Evolutionary conservation across 2,888 invertebrate genomes (phyloP).

Genomic region (Drosophila bunnanda): DNA sequence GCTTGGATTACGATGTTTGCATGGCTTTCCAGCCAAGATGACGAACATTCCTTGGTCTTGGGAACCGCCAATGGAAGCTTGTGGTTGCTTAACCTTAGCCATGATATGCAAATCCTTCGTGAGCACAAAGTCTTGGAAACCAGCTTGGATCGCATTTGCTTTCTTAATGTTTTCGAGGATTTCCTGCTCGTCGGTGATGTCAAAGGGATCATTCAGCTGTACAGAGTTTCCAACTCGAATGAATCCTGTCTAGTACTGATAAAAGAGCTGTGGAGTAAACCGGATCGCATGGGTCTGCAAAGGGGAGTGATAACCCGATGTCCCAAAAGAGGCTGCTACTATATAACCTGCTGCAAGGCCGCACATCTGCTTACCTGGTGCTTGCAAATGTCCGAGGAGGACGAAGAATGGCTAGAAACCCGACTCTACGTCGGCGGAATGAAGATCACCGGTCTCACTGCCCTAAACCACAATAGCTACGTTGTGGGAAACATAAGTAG

Average conservation of each 20-base stretch:
- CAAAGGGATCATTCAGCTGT: slow-evolving; percentile 74
- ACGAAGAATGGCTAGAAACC: slow-evolving; percentile 45
- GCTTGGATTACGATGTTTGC: slow-evolving; percentile 76
- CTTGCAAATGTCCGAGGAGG: slow-evolving; percentile 9
- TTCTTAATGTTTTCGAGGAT: slow-evolving; percentile 55
- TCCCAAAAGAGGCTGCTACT: slow-evolving; percentile 54
- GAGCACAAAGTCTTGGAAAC: slow-evolving; percentile 59
- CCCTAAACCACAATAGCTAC: slow-evolving; percentile 58
- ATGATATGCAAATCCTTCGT: slow-evolving; percentile 33
- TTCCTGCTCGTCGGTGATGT: slow-evolving; percentile 71
- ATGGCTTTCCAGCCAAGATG: slow-evolving; percentile 52
- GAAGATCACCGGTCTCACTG: slow-evolving; percentile 79
- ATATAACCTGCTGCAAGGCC: slow-evolving; percentile 74
- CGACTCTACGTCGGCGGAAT: slow-evolving; percentile 71
- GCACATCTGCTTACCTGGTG: slow-evolving; percentile 78
- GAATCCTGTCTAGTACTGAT: slow-evolving; percentile 47
- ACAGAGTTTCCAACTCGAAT: slow-evolving; percentile 39
- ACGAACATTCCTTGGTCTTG: slow-evolving; percentile 40
- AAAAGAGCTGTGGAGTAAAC: slow-evolving; percentile 74
- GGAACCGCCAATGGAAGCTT: slow-evolving; percentile 81
- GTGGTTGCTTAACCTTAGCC: slow-evolving; percentile 53
- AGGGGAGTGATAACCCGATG: slow-evolving; percentile 60
- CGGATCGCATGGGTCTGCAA: slow-evolving; percentile 76
- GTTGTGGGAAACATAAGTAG: slow-evolving; percentile 69
- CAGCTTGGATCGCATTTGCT: slow-evolving; percentile 65